Conservation (phyloP, 2,797 vertebrate species). For the Stomatorhinus walkeri region DNA sequence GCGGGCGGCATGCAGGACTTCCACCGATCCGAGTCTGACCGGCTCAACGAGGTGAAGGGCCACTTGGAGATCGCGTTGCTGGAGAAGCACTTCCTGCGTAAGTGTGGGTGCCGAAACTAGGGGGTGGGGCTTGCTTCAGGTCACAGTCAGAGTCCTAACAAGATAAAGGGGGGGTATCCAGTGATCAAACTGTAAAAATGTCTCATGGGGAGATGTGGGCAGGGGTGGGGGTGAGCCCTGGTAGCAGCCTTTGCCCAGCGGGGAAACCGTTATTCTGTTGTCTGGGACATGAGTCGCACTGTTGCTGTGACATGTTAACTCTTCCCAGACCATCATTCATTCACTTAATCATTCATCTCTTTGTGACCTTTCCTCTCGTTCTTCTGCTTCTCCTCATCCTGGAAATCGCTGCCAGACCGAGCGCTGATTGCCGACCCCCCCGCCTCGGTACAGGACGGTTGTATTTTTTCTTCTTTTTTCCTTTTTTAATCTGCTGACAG, state of each 20-base stretch:
- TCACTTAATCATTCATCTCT: neutral
- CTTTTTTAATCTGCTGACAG: neutral
- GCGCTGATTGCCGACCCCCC: neutral
- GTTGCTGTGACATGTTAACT: neutral
- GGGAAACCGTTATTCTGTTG: neutral
- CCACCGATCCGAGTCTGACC: constrained; percentile 71
- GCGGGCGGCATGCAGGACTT: constrained; percentile 76
- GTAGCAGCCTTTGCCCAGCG: neutral
- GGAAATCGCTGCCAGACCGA: neutral
- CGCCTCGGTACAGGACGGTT: neutral
- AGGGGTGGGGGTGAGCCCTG: neutral
- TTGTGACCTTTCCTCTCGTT: neutral
- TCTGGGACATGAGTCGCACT: neutral
- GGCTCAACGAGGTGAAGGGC: constrained; percentile 90
- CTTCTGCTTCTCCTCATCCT: neutral
- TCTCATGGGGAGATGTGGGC: neutral
- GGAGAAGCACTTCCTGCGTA: constrained; percentile 95
- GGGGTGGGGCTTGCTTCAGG: neutral
- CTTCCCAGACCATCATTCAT: neutral
- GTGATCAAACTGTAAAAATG: neutral
- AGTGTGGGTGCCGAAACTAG: constrained; percentile 51
- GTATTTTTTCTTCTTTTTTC: no score
- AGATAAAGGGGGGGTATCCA: neutral
- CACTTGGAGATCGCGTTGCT: constrained; percentile 92
- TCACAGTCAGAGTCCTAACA: neutral